Base-by-base conservation (phyloP, 35 echinoderm and acorn worm species). In the Eucidaris tribuloides region DNA sequence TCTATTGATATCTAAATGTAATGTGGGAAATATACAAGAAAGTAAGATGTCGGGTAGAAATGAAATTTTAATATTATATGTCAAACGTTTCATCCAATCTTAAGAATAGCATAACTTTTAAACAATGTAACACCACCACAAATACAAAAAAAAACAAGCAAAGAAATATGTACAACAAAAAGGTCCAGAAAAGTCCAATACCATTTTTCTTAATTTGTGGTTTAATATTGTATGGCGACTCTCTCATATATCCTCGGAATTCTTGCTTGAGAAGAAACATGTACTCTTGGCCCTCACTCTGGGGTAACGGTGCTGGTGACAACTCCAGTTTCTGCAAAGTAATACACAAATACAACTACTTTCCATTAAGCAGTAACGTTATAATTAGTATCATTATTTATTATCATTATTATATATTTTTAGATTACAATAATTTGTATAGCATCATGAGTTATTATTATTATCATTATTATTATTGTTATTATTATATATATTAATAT, bases 221-320 rank as follows among this genome's bases (percentile, higher is more conserved):
- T 84, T 98, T 98, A 46, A 98, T 93, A 45, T 32, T 93, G 59
- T 71, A 97, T 15, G 94, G 89, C 0, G 94, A 97, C 74, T 92
- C 89, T 63, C 70, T 92, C 81, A 92, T 89, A 28, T 78, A 76
- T 14, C 57, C 86, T 45, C 94, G 57, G 41, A 89, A 97, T 56
- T 97, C 94, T 58, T 97, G 94, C 42, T 97, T 97, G n/a, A 97
- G 59, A 9, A 92, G 85, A 63, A 92, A 58, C 90, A 92, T 92
- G 46, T 97, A 97, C 39, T 92, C 82, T 27, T 76, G 48, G 9
- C 70, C 84, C 31, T 97, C 94, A 76, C 86, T 90, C 36, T 86
- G 45, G 29, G 85, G 72, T 17, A 97, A 56, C 33, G 90, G 94
- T 25, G 92, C 90, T 52, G 94, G 90, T 27, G 84, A 84, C 50